Percentiles rank a stretch among this genome's conserved stretches.
phyloP scores from a whole-genome alignment of 2,888 invertebrate species.

The Cosmopolites sordidus region DNA sequence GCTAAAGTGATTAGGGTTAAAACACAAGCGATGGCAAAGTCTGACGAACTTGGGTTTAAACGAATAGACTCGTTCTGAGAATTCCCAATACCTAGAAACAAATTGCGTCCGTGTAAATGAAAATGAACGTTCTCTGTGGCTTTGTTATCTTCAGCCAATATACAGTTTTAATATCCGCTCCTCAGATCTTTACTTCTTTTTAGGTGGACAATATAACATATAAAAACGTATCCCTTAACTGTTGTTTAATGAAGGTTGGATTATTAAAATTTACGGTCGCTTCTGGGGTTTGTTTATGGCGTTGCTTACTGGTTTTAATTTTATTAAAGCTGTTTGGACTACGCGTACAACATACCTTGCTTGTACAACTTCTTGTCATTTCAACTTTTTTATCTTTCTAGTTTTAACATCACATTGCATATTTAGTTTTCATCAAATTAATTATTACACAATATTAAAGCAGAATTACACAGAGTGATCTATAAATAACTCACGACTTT shows the following conservation, averaged over 20 bases:
- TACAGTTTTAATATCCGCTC: conserved; percentile 30
- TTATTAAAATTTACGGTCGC: conserved; percentile 22
- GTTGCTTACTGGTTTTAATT: conserved; percentile 20
- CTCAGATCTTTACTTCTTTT: conserved; percentile 20
- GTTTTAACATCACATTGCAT: too few species aligned
- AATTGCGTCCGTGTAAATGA: conserved; percentile 28
- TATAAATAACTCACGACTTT: too few species aligned
- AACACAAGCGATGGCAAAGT: conserved; percentile 78
- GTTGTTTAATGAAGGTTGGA: conserved; percentile 20
- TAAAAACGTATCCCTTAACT: conserved; percentile 17
- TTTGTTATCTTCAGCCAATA: conserved; percentile 26
- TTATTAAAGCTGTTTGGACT: conserved; percentile 20
- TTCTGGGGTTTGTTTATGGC: conserved; percentile 19
- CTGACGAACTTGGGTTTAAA: conserved; percentile 63
- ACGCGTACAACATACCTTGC: conserved; percentile 12
- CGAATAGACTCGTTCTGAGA: conserved; percentile 70
- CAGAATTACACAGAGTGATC: too few species aligned
- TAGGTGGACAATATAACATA: conserved; percentile 16
- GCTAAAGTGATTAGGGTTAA: conserved; percentile 65
- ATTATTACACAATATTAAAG: too few species aligned
- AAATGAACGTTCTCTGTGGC: conserved; percentile 26
- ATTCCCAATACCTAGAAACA: conserved; percentile 38
- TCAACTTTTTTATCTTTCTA: too few species aligned
- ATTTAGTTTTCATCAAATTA: too few species aligned
- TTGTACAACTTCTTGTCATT: neutral